These are phyloP conservation scores for Allolobophora icterica DNA, from an alignment of 2,888 invertebrate genomes.

Conservation along the genomic window DNA sequence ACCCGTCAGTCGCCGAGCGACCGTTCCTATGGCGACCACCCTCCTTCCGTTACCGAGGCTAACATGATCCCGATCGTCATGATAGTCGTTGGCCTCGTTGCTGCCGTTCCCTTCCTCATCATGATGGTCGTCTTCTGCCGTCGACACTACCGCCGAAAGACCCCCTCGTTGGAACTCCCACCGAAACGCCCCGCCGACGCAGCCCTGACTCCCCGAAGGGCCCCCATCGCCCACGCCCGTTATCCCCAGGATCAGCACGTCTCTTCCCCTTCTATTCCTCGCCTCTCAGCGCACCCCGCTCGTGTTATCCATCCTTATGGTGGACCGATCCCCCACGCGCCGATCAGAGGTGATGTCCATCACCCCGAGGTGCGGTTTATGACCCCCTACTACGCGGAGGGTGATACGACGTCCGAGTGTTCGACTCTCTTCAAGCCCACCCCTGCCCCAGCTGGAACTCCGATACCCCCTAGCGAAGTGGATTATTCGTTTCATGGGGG, in stretches of 20 bases:
- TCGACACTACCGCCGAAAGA: not conserved
- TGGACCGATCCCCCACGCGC: not conserved
- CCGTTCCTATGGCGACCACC: slow-evolving; percentile 19
- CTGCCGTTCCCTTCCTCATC: not conserved
- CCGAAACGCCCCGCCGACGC: not conserved
- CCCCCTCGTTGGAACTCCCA: not conserved
- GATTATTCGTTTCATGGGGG: not conserved
- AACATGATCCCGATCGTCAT: not conserved
- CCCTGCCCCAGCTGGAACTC: slow-evolving; percentile 4
- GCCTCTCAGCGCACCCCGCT: not conserved
- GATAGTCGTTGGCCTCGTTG: not conserved
- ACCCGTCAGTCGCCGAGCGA: not conserved
- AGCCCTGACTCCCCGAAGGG: not conserved
- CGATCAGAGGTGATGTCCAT: not conserved
- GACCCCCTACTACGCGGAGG: not conserved
- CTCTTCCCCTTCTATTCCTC: not conserved
- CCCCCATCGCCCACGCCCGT: not conserved
- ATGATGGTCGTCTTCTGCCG: not conserved
- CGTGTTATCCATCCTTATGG: not conserved
- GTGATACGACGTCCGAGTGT: slow-evolving; percentile 20
- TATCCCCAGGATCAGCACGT: not conserved
- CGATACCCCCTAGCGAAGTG: slow-evolving; percentile 1
- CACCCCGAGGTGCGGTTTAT: not conserved
- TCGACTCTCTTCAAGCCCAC: slow-evolving; percentile 21
- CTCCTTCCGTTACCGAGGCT: not conserved